Base-by-base conservation (phyloP, 2,888 invertebrate species). In the Andrena dorsata region DNA sequence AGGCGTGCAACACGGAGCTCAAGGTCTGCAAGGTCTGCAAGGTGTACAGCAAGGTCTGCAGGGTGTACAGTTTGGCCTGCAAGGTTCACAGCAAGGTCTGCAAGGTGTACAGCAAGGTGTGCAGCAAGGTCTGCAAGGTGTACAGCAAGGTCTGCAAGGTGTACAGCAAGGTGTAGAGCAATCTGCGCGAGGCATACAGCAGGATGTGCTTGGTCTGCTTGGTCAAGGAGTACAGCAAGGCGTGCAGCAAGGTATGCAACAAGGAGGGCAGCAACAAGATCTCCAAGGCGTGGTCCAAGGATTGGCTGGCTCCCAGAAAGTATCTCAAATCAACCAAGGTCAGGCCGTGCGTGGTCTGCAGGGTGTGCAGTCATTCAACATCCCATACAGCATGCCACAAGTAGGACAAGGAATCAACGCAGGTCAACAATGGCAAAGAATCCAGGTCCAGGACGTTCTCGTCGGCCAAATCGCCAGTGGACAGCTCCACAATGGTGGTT, bases 401-500 rank as follows among this genome's bases (percentile, higher is more conserved):
- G 3, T 20, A 41, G 76, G 68, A 35, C n/a, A 6, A n/a, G 51
- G 20, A 13, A 13, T 41, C 35, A 3, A 13, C 35, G 35, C 13
- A 13, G 35, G 41, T 4, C 41, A 41, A 16, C 13, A 4, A 16
- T 61, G 51, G 75, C 10, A 13, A 13, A 30, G 58, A 72, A 58
- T 85, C 23, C 69, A 66, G 35, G 72, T 75, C 72, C 41, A 41
- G 16, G 6, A 23, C 7, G 30, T 5, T 2, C 8, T 32, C 16
- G 26, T 41, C 2, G 47, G 16, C 28, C 68, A 81, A 30, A 53
- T 68, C 8, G 78, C 72, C 10, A 82, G 85, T 47, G 86, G 86
- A 53, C 84, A 80, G 5, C 84, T 85, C 49, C 89, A 90, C 74
- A 88, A 83, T 0, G 91, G 90, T 61, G 90, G 90, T 56, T 90